Conservation (phyloP, 2,113 vertebrate genomes). For the Scytalopus superciliaris region DNA sequence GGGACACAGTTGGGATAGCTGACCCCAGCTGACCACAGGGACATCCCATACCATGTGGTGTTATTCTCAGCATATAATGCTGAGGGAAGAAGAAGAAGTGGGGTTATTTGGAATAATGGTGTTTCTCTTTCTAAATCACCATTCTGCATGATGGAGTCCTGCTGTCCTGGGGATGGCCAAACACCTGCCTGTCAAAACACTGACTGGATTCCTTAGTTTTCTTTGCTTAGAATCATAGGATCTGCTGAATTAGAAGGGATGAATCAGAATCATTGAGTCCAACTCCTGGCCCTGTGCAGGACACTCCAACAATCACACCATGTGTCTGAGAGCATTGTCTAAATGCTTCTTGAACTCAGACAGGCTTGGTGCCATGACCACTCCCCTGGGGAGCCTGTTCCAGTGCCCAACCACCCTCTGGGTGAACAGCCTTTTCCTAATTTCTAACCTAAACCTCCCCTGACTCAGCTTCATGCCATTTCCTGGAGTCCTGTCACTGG, state of each 20-base stretch:
- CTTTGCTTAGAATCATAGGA: not conserved
- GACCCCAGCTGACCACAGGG: not conserved
- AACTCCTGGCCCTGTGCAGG: too few relatives aligned
- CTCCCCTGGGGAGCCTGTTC: not conserved
- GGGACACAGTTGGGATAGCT: not conserved
- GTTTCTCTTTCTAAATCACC: not conserved
- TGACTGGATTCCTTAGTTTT: not conserved
- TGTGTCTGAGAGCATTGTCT: accelerated
- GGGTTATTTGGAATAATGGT: not conserved
- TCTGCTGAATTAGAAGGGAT: not conserved
- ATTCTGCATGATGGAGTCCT: not conserved
- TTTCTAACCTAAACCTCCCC: not conserved
- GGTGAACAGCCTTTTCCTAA: not conserved
- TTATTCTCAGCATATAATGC: not conserved
- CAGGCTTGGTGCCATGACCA: not conserved
- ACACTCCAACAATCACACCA: not conserved
- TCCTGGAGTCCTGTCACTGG: not conserved
- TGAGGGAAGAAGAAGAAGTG: not conserved
- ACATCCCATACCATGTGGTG: not conserved
- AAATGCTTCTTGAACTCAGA: accelerated
- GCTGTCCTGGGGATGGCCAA: not conserved
- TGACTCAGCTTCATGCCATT: not conserved
- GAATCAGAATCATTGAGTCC: not conserved
- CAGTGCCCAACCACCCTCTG: not conserved
- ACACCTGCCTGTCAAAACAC: not conserved